These are phyloP conservation scores for Atta colombica DNA, from an alignment of 1,140 invertebrate species.

Conservation along the genomic window DNA sequence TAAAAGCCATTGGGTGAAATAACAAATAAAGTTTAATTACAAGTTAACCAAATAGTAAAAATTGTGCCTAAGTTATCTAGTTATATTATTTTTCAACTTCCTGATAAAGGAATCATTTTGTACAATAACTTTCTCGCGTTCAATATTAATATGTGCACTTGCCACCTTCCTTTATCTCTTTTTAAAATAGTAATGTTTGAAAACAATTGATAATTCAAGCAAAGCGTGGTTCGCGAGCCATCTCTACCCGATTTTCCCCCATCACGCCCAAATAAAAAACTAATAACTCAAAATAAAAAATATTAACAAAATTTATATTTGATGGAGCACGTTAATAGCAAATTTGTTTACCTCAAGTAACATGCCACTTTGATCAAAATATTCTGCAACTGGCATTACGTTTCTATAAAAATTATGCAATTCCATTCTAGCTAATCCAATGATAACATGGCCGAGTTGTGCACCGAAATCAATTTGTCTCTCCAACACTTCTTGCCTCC, in stretches of 20 bases:
- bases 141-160: no score
- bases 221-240: no score
- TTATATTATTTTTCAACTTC: not conserved
- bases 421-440: conserved; percentile 94
- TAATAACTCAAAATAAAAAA: no score
- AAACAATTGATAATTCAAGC: no score
- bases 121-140: no score
- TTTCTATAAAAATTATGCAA: conserved; percentile 95
- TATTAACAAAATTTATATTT: not conserved
- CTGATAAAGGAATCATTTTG: not conserved
- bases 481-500: conserved; percentile 94
- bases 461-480: conserved; percentile 96
- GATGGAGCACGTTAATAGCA: not conserved
- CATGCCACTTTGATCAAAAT: conserved; percentile 95
- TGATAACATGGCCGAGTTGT: conserved; percentile 94
- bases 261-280: no score
- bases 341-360: conserved; percentile 90
- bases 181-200: no score
- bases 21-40: no score
- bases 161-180: no score
- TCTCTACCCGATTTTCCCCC: no score
- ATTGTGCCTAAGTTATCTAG: not conserved
- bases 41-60: no score
- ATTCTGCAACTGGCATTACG: conserved; percentile 95
- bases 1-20: no score